Evolutionary conservation across 2,888 invertebrate species (phyloP), one percentile per base, ranked within the genome.

Genomic region (Podabrus alpinus): DNA sequence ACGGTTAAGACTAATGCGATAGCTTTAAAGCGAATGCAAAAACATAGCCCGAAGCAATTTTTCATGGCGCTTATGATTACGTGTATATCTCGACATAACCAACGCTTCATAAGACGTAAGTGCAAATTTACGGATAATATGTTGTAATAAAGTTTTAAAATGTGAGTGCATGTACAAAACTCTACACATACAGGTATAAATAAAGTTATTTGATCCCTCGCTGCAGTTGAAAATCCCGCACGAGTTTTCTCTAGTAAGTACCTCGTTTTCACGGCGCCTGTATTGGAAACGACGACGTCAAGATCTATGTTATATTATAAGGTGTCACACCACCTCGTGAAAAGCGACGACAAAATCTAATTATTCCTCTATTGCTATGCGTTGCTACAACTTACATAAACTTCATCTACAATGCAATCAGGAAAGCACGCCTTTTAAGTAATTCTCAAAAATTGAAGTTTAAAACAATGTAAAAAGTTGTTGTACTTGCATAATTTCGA

Each of bases 331-430:
- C 62, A 71, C 69, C 72, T 69, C 71, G 67, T 68, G 68, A 21
- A 21, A 69, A 71, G 77, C 72, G 75, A 72, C 71, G 68, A 71
- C 72, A 71, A 74, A 77, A 77, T 77, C 74, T 77, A 77, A 77
- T 77, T 75, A 77, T 68, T 77, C 74, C 67, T 75, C 70, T 70
- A 76, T 76, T 68, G 76, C 76, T 69, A 73, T 68, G 73, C 66
- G 69, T 71, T 60, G 66, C 68, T 68, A 74, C 74, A 71, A 76
- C 74, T 66, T 76, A 67, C 73, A 73, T 73, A 71, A 74, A 76
- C 74, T 73, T 74, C 71, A 64, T 74, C 69, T 74, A 68, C 76
- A 70, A 74, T 66, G 73, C 70, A 73, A 76, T 76, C 76, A 73
- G 70, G 25, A 24, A 19, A 24, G 66, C 60, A 60, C 76, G 76